Evolutionary conservation across 2,113 vertebrate genomes (phyloP), one percentile per base, ranked within the genome.

Genomic region (Clarias batrachus): DNA sequence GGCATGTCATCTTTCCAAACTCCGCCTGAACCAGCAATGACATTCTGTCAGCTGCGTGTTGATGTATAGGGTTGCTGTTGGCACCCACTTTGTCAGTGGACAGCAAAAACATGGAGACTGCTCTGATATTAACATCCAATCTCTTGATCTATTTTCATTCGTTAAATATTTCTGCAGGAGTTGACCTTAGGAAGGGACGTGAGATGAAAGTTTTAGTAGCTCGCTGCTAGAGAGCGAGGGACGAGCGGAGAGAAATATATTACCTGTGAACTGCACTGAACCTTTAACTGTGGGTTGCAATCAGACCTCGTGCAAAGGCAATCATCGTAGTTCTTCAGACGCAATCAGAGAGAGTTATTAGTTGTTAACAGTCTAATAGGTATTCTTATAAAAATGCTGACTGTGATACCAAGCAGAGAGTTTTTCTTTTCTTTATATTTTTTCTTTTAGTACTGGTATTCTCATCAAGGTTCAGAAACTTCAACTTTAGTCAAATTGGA

Each of bases 341-440:
- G n/a, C 70, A 90, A 92, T 92, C 85, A 91, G 33, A 68, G 54
- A 25, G 56, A 86, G 80, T 87, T 89, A 86, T 87, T 87, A 86
- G 68, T 84, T 65, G 89, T 89, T 91, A 88, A 89, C 81, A 84
- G 11, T 48, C 86, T 82, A 90, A 86, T 82, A 89, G 85, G 88
- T 84, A 27, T 33, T 85, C 78, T 83, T 71, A 79, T 83, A 37
- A 82, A 84, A 84, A 41, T 78, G 65, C 62, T 70, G 62, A 76
- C 52, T 57, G 41, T 57, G 19, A 54, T 68, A 79, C 76, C 23
- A 65, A 30, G 60, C 71, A 21, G 57, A 63, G 37, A 48, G n/a
- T 63, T 77, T 70, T 68, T 25, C 25, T 63, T 25, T 63, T 7
- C 11, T 77, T 82, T 25, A 68, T 9, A 59, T 59, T 86, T 85